phyloP scores from a whole-genome alignment of 2,797 vertebrate species.

The Chelon auratus region DNA sequence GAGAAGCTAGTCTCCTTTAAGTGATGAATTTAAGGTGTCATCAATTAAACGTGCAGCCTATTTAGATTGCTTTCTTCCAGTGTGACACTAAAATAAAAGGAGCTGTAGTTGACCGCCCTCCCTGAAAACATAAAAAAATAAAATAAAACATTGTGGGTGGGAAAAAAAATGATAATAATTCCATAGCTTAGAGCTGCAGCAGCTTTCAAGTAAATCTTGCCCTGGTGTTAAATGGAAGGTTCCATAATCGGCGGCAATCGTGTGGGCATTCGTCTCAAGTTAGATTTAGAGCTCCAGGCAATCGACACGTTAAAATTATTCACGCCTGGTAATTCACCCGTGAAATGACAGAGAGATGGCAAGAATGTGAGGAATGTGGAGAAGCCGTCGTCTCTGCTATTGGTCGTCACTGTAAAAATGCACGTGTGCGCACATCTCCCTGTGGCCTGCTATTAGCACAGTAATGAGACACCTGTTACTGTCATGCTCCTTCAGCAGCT shows the following conservation, averaged over 20 bases:
- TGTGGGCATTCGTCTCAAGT: constrained; percentile 59
- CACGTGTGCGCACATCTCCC: constrained; percentile 24
- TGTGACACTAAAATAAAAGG: constrained; percentile 7
- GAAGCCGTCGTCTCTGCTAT: constrained; percentile 46
- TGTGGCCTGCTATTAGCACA: constrained; percentile 54
- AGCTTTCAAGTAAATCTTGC: constrained; percentile 49
- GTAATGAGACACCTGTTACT: constrained; percentile 74
- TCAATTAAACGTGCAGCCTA: constrained; percentile 12
- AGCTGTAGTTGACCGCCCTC: constrained; percentile 1
- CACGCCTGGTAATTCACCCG: constrained; percentile 58
- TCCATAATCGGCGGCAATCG: constrained; percentile 44
- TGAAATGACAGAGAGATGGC: constrained; percentile 46
- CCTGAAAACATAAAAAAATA: too few species aligned
- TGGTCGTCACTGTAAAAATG: constrained; percentile 35
- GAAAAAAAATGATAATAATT: background rate
- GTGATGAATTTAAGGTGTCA: constrained; percentile 9
- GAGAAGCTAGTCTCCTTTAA: constrained; percentile 11
- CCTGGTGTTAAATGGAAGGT: constrained; percentile 43
- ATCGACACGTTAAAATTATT: constrained; percentile 54
- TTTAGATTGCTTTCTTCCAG: background rate
- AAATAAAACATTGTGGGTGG: background rate
- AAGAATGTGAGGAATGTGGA: constrained; percentile 39
- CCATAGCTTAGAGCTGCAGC: constrained; percentile 25
- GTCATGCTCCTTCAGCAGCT: constrained; percentile 53
- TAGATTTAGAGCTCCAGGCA: constrained; percentile 58